Base-by-base conservation (phyloP, 2,113 vertebrate species). In the Rattus rattus region DNA sequence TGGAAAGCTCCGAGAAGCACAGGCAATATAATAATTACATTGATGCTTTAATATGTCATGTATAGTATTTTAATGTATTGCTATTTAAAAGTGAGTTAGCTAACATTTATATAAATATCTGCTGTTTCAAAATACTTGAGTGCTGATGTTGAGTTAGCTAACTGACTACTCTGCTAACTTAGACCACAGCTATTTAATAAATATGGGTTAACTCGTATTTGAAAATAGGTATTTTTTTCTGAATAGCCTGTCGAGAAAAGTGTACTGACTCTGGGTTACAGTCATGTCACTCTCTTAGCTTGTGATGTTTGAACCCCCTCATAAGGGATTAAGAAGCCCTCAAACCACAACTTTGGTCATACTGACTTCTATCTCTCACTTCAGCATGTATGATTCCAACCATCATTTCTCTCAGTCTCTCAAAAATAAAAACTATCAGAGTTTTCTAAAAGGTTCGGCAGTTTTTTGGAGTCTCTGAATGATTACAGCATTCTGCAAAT, bases 401-500 rank as follows among this genome's bases (percentile, higher is more conserved):
- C 72, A 61, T 88, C 97, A 12, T 77, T 26, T 96, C 93, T 72
- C 72, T 63, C 30, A 67, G 52, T 92, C 91, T 94, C 43, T 96
- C 91, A 95, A 91, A 89, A 86, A 11, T 81, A 49, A 83, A 49
- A 65, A 86, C 84, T 88, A 97, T 97, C 97, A 99, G 75, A 97
- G 98, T 94, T 98, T 98, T 96, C 98, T 98, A 91, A 99, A 99
- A 28, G 99, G 98, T 54, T 99, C 98, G 0, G 98, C 96, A 79
- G 98, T 98, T 98, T 98, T 98, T 91, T 97, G 97, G 88, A 99
- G 98, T 97, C 99, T 99, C 98, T 99, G 99, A 96, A 99, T 98
- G 85, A 99, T 98, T 69, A 99, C 99, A 13, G 99, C 98, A 0
- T 99, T 99, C 96, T 99, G 98, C 91, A 99, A 81, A 90, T 99